phyloP scores from a whole-genome alignment of 2,797 vertebrate species.

The Cuniculus paca region DNA sequence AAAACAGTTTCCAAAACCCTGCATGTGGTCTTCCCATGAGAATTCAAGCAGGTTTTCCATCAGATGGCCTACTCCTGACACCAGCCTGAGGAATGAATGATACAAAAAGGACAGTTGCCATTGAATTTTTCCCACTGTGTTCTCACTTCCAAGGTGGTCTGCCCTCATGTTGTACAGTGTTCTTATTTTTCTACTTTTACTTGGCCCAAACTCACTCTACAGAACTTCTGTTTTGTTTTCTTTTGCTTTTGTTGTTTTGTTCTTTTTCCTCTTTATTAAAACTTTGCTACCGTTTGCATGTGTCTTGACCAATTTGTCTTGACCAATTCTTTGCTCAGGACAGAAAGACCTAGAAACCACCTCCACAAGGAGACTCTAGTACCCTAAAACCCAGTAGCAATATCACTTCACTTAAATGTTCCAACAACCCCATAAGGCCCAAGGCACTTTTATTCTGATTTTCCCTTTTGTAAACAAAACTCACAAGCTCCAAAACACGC shows the following conservation, averaged over 20 bases:
- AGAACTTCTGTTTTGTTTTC: neutral
- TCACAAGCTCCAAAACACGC: neutral
- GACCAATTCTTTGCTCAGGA: neutral
- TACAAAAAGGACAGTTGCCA: neutral
- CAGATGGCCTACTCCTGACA: neutral
- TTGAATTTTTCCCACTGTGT: neutral
- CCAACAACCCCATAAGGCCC: neutral
- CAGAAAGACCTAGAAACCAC: neutral
- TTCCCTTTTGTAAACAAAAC: conserved; percentile 2
- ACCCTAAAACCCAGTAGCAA: neutral
- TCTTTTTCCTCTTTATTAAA: neutral
- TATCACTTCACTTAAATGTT: neutral
- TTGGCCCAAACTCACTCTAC: neutral
- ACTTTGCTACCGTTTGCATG: neutral
- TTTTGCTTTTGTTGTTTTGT: neutral
- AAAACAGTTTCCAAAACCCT: neutral
- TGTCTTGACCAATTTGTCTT: neutral
- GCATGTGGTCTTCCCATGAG: neutral
- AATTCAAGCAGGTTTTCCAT: neutral
- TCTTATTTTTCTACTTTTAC: neutral
- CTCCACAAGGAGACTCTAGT: neutral
- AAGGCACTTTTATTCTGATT: neutral
- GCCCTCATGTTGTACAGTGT: neutral
- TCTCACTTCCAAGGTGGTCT: neutral
- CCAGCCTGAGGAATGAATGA: neutral